phyloP scores from a whole-genome alignment of 2,888 invertebrate species.

The Actias luna region DNA sequence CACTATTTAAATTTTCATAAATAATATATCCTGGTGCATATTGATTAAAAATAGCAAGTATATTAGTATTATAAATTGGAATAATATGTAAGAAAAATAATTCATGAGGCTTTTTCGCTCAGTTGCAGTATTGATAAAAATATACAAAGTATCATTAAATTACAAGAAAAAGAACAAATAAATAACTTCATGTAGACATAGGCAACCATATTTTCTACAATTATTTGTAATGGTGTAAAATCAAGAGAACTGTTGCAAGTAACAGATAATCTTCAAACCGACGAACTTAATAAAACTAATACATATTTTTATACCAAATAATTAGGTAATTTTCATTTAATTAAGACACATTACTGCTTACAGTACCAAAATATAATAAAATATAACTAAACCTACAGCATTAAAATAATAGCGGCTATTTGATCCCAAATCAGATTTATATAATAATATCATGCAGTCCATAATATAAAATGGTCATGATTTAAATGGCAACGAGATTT shows the following conservation, averaged over 20 bases:
- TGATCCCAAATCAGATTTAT: slow-evolving; percentile 28
- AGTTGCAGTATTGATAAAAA: neutral
- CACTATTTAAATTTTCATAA: too few species aligned
- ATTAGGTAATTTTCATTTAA: slow-evolving; percentile 7
- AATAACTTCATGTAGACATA: neutral
- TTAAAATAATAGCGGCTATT: slow-evolving; percentile 27
- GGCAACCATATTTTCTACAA: neutral
- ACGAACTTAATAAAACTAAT: neutral
- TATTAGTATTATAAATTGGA: neutral
- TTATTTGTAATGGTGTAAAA: neutral
- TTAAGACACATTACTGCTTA: slow-evolving; percentile 13
- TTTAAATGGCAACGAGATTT: slow-evolving; percentile 53
- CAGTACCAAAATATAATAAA: slow-evolving; percentile 16
- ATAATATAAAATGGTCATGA: slow-evolving; percentile 28
- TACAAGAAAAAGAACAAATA: neutral
- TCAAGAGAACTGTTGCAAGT: neutral
- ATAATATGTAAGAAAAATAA: neutral
- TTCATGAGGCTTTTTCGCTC: neutral
- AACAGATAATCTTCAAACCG: neutral
- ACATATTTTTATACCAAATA: neutral
- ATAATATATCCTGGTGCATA: too few species aligned
- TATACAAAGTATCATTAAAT: neutral
- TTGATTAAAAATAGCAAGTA: neutral
- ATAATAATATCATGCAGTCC: slow-evolving; percentile 25
- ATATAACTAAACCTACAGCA: slow-evolving; percentile 27